Percentiles rank a stretch among this genome's conserved stretches.
phyloP scores from a whole-genome alignment of 2,113 vertebrate species.

The Triplophysa rosa region DNA sequence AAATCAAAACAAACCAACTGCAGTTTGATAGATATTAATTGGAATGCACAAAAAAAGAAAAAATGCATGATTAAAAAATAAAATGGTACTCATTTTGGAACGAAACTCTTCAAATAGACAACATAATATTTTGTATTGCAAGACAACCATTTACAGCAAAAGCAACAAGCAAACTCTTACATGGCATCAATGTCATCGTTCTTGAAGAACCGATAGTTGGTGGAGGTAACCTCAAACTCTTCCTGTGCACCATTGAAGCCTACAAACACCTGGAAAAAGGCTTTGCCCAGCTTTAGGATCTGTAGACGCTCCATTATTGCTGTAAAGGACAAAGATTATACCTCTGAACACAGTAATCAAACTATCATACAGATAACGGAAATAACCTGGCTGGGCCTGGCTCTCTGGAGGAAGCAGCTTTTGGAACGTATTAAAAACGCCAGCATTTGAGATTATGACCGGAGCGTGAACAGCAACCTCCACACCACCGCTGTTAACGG shows the following conservation, averaged over 20 bases:
- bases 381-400: neutral
- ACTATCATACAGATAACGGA: neutral
- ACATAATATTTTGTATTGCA: neutral
- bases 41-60: too few relatives aligned
- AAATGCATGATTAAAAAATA: too few relatives aligned
- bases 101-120: neutral
- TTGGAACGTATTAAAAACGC: slow-evolving; percentile 13
- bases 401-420: slow-evolving; percentile 10
- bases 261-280: neutral
- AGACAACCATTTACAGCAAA: neutral
- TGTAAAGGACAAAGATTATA: too few relatives aligned
- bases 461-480: neutral
- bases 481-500: neutral
- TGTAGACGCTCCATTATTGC: neutral
- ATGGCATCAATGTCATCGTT: slow-evolving; percentile 8
- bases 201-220: neutral
- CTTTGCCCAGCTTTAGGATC: neutral
- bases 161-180: neutral
- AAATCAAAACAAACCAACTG: too few relatives aligned
- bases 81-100: neutral
- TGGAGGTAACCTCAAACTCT: neutral
- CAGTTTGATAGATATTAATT: too few relatives aligned
- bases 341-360: too few relatives aligned
- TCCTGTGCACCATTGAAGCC: slow-evolving; percentile 1
- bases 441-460: neutral